phyloP scores from a whole-genome alignment of 2,113 vertebrate species.

The Halichoeres trimaculatus region DNA sequence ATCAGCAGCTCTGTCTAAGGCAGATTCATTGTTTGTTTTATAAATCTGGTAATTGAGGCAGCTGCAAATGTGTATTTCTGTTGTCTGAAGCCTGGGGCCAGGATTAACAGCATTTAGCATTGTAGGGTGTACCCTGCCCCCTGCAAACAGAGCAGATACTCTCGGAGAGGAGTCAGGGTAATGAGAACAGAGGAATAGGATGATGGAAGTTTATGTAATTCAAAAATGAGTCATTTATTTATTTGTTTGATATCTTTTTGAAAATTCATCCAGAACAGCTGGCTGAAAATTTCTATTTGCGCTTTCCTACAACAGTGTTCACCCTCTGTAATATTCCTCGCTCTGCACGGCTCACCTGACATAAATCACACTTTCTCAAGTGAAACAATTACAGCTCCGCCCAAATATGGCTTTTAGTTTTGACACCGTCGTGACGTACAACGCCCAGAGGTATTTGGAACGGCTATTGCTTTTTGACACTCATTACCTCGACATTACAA shows the following conservation, averaged over 20 bases:
- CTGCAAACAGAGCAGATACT: conserved; percentile 68
- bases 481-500: conserved; percentile 79
- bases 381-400: conserved; percentile 56
- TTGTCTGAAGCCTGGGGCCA: conserved; percentile 75
- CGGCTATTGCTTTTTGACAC: conserved; percentile 66
- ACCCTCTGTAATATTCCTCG: conserved; percentile 12
- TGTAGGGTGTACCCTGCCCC: conserved; percentile 66
- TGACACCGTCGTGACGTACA: conserved; percentile 58
- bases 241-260: conserved; percentile 7
- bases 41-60: conserved; percentile 81
- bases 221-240: conserved; percentile 31
- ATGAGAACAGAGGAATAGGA: conserved; percentile 40
- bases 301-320: background rate
- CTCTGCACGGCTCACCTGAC: conserved; percentile 33
- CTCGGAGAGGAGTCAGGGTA: conserved; percentile 58
- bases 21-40: conserved; percentile 78
- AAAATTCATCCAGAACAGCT: background rate
- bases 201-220: conserved; percentile 48
- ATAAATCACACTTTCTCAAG: conserved; percentile 43
- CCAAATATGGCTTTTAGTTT: conserved; percentile 46
- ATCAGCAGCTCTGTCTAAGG: conserved; percentile 72
- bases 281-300: background rate
- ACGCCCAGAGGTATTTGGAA: conserved; percentile 75
- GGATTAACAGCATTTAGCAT: conserved; percentile 82
- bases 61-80: conserved; percentile 82